Base-by-base conservation (phyloP, 2,888 invertebrate genomes). In the Drosophila nigricruria region DNA sequence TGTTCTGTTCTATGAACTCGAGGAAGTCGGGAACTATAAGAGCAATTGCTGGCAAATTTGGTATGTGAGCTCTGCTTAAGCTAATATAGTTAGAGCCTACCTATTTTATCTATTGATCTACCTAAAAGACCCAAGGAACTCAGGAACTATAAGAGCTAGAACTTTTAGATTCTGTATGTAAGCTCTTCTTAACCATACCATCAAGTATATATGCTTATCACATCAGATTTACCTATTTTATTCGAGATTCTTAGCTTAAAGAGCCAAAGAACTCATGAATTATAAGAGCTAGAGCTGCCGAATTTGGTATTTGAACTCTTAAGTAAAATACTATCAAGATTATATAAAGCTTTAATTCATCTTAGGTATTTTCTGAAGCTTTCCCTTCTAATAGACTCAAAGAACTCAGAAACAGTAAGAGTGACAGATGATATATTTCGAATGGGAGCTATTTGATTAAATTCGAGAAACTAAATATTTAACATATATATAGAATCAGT, bases 1-100 rank as follows among this genome's bases (percentile, higher is more conserved):
- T 14, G n/a, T n/a, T 23, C 14, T 12, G 14, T 14, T 14, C 10
- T 16, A 16, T 14, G 43, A 18, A 10, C 45, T 25, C 25, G 25
- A 25, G 25, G 5, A 25, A 25, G 25, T 50, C 16, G 10, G 16
- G 0, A 0, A 3, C 16, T 23, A 5, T 20, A 10, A 5, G 2
- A 23, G 8, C 2, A 5, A 50, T 0, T 9, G 0, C 8, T 34
- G 0, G 0, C 1, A 9, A 1, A 16, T 16, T 16, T 9, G 14
- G 20, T 32, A 20, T 16, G 14, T 34, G 8, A 4, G 12, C 14
- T 18, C 30, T 18, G 14, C 4, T 18, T 18, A 18, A 14, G 18
- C 6, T 18, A 8, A 1, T 14, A 3, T n/a, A n/a, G n/a, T n/a
- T n/a, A n/a, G n/a, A n/a, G n/a, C n/a, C n/a, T n/a, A n/a, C n/a